A percentile compares a stretch with the other conserved stretches of the same genome.
Evolutionary conservation across 53 echinoderm and acorn worm species (phyloP).

Genomic region (Luidia sarsii): DNA sequence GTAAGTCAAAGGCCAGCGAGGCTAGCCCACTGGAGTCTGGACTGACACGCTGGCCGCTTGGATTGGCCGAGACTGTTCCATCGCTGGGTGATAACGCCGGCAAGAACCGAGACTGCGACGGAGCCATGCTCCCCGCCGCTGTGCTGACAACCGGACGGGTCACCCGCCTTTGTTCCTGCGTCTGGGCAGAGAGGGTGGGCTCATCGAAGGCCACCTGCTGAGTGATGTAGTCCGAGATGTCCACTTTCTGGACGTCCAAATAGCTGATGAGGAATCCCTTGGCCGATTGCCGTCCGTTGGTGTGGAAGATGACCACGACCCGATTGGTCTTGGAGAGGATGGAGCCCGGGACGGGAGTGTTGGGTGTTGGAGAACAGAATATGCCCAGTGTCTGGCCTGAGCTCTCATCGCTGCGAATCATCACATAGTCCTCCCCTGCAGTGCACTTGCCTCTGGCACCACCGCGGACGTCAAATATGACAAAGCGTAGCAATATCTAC

Average conservation of each 20-base stretch:
- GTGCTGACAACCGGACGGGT: too few relatives aligned
- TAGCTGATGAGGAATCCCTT: conserved; percentile 27
- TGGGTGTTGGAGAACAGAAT: background rate
- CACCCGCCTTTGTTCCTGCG: too few relatives aligned
- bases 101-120: too few relatives aligned
- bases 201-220: conserved; percentile 22
- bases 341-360: background rate
- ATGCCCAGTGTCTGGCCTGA: conserved; percentile 15
- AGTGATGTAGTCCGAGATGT: background rate
- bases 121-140: too few relatives aligned
- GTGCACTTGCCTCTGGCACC: conserved; percentile 4
- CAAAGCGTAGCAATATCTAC: conserved; percentile 23
- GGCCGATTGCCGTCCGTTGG: background rate
- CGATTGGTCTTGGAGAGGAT: conserved; percentile 10
- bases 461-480: conserved; percentile 20
- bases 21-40: too few relatives aligned
- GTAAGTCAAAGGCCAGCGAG: too few relatives aligned
- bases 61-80: too few relatives aligned
- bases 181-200: too few relatives aligned
- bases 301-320: conserved; percentile 32
- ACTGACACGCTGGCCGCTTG: too few relatives aligned
- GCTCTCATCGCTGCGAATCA: conserved; percentile 12
- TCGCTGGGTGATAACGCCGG: too few relatives aligned
- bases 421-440: conserved; percentile 9
- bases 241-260: background rate